Base-by-base conservation (phyloP, 92 coral and sea anemone species). In the Parazoanthus darwini region DNA sequence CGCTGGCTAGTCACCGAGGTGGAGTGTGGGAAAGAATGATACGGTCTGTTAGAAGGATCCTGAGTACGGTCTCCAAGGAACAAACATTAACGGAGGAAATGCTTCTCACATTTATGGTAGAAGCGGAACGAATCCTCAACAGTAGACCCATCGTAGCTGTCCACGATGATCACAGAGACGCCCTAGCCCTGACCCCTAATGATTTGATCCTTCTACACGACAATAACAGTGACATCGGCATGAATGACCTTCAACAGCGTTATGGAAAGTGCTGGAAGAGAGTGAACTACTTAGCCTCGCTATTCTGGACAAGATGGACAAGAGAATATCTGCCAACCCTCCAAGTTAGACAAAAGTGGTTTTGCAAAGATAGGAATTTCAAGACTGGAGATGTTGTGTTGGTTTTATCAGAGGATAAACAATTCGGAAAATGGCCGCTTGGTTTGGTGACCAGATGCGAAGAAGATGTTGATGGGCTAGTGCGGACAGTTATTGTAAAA, bases 61-160 rank as follows among this genome's bases (percentile, higher is more conserved):
- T 89, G 68, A 87, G 79, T 35, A 77, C 81, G 18, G 79, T 88
- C 72, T 59, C 82, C 56, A 89, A 89, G 68, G 89, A 77, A 70
- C 92, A 80, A 4, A 87, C 82, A 23, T 73, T 86, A 4, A 91
- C 90, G 5, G 85, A 86, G 36, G 86, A 88, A 48, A 81, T 85
- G 44, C 86, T 85, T 18, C 83, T 81, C 3, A 79, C 91, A 37
- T 81, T 89, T n/a, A 80, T 88, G 59, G 89, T 87, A 1, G 89
- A 91, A 63, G 83, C 89, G 65, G 92, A 85, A 79, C 86, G 81
- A 51, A 74, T 91, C 16, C 68, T 92, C 20, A 89, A 92, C 84
- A 76, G 90, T 42, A 90, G 90, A 35, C 94, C 92, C 25, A 87
- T 88, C 18, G 86, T 85, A 36, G 39, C 88, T 8, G 86, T 81